Base-by-base conservation (phyloP, 2,888 invertebrate species). In the Abrostola triplasia region DNA sequence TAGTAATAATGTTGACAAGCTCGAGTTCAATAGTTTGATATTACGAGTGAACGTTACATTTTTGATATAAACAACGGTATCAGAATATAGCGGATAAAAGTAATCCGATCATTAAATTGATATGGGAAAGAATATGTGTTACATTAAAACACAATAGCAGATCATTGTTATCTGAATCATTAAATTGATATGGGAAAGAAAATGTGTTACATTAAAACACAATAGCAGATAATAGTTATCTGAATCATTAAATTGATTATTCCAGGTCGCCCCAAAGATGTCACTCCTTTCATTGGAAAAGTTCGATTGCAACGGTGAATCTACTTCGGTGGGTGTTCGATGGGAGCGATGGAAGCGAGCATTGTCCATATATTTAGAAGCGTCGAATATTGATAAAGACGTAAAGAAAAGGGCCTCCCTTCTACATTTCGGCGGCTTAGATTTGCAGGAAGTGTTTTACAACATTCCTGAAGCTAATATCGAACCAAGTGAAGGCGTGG, bases 221-320 rank as follows among this genome's bases (percentile, higher is more conserved):
- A 24, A 24, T 24, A 49, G n/a, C 24, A 49, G 49, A 13, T 35
- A 9, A 49, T 35, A 49, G 6, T 49, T 51, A 51, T 51, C 51
- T 51, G 51, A 37, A 51, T 51, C 51, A 51, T 51, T 51, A 11
- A 51, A 51, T 51, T 51, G 51, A 51, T 51, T 11, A 12, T 51
- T 51, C 51, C 51, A 51, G 51, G 51, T 51, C 51, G 13, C 51
- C 10, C 51, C 51, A 51, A 51, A 51, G 51, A 51, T 51, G 51
- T 51, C 51, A 36, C 51, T 51, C 12, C 38, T 51, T 36, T 35
- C 50, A 36, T 50, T 44, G 13, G 44, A 44, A 44, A 44, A 44
- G 44, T 44, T 44, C 13, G 44, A 44, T 8, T 44, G 44, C 0
- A 13, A 44, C 12, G 12, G 44, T 44, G 44, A 40, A 40, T 40